phyloP scores from a whole-genome alignment of 2,113 vertebrate species.

The Tautogolabrus adspersus region DNA sequence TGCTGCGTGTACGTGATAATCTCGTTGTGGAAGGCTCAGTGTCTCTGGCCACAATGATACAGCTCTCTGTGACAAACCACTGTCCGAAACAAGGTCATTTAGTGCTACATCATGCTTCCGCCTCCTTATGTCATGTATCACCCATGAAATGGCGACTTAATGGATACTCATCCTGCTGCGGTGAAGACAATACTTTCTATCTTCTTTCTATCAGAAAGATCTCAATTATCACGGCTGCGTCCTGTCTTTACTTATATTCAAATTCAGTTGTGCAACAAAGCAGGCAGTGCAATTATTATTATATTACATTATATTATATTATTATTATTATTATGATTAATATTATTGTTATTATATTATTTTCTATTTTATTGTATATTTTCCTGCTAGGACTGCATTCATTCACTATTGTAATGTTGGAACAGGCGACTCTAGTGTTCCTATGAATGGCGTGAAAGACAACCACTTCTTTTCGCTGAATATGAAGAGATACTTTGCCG shows the following conservation, averaged over 20 bases:
- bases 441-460: conserved; percentile 77
- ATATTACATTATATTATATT: conserved; percentile 70
- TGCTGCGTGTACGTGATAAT: conserved; percentile 53
- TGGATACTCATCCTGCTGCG: conserved; percentile 54
- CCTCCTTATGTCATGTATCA: conserved; percentile 49
- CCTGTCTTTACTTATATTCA: conserved; percentile 77
- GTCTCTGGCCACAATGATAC: conserved; percentile 62
- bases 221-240: conserved; percentile 65
- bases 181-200: conserved; percentile 55
- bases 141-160: conserved; percentile 54
- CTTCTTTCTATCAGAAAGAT: conserved; percentile 65
- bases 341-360: conserved; percentile 58
- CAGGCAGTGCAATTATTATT: conserved; percentile 85
- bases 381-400: conserved; percentile 85
- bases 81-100: conserved; percentile 64
- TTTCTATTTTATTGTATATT: conserved; percentile 78
- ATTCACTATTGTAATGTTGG: conserved; percentile 81
- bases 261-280: conserved; percentile 84
- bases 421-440: conserved; percentile 80
- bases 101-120: conserved; percentile 55
- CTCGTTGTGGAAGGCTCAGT: conserved; percentile 47
- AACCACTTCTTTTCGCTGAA: conserved; percentile 78
- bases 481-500: conserved; percentile 80
- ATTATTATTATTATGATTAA: conserved; percentile 65
- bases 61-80: conserved; percentile 70